Base-by-base conservation (phyloP, 2,113 vertebrate genomes). In the Climacteris rufus region DNA sequence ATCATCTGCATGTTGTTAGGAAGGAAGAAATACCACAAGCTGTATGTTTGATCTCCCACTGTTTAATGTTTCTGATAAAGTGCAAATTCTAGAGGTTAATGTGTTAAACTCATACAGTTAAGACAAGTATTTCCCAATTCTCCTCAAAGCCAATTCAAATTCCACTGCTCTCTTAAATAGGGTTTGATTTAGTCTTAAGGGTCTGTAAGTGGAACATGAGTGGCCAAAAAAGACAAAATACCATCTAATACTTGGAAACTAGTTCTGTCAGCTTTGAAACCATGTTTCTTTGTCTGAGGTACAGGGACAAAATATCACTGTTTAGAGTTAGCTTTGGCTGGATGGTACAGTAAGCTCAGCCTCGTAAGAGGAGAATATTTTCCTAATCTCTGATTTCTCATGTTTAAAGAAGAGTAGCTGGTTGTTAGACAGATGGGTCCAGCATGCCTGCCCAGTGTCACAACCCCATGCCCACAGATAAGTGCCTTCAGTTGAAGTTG, bases 131-230 rank as follows among this genome's bases (percentile, higher is more conserved):
- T 68, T 52, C 81, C 30, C 24, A 54, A 0, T 74, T 81, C 57
- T 80, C 17, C 40, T 77, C 1, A 3, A 75, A 92, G 30, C 27
- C 52, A 81, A 2, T 2, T 68, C 68, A 68, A 89, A 81, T 81
- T 81, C 30, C 5, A 2, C 28, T 65, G 8, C 53, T 44, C 33
- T 63, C 12, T 70, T 81, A 60, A 37, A 15, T 24, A 20, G 13
- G 27, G 13, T 12, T 90, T 86, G 14, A 15, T 78, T 85, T 88
- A 76, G 63, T 33, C 40, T 68, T 27, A 15, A 2, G 6, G 6
- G 7, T 84, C 49, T 0, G 0, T 42, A 57, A 76, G 15, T 49
- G 22, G 45, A 57, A 57, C 9, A n/a, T 61, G 28, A 50, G 0
- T 39, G 39, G 68, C 42, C 35, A 56, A 86, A 40, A 50, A 31